Conservation (phyloP, 2,888 invertebrate genomes). For the Coleophora flavipennella region DNA sequence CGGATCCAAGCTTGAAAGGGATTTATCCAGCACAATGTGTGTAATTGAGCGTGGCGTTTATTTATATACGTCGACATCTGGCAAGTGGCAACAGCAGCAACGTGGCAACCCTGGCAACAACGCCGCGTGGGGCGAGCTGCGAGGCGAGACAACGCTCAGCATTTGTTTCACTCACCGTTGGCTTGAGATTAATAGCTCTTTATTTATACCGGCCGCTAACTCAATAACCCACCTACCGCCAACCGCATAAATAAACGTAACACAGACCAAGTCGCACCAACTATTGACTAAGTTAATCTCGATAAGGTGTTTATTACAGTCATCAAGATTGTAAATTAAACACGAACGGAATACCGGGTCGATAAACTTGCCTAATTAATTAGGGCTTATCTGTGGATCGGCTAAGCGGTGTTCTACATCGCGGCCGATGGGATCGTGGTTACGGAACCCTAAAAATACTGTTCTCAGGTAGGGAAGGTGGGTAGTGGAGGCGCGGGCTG, state of each 20-base stretch:
- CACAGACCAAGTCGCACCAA: background rate
- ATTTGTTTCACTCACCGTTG: conserved; percentile 21
- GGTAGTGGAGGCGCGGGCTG: conserved; percentile 22
- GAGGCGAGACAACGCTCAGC: conserved; percentile 14
- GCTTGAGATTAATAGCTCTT: conserved; percentile 29
- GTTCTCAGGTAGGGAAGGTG: conserved; percentile 29
- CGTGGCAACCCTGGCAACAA: background rate
- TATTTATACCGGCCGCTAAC: conserved; percentile 23
- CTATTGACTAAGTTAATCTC: conserved; percentile 38
- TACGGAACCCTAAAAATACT: conserved; percentile 18
- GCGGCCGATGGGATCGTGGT: conserved; percentile 39
- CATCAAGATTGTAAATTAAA: conserved; percentile 49
- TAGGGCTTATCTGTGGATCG: conserved; percentile 39
- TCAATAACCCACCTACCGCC: conserved; percentile 1
- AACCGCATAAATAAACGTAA: conserved; percentile 1
- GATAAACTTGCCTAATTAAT: conserved; percentile 53
- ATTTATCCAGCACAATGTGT: background rate
- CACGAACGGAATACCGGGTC: conserved; percentile 47
- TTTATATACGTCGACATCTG: too few species aligned
- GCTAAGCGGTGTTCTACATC: conserved; percentile 35
- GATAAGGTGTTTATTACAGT: conserved; percentile 49
- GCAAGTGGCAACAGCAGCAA: background rate
- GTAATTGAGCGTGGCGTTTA: too few species aligned
- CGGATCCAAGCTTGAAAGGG: conserved; percentile 9
- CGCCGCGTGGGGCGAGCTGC: conserved; percentile 14